phyloP scores from a whole-genome alignment of 1,140 invertebrate genomes.

The Octopus bimaculoides region DNA sequence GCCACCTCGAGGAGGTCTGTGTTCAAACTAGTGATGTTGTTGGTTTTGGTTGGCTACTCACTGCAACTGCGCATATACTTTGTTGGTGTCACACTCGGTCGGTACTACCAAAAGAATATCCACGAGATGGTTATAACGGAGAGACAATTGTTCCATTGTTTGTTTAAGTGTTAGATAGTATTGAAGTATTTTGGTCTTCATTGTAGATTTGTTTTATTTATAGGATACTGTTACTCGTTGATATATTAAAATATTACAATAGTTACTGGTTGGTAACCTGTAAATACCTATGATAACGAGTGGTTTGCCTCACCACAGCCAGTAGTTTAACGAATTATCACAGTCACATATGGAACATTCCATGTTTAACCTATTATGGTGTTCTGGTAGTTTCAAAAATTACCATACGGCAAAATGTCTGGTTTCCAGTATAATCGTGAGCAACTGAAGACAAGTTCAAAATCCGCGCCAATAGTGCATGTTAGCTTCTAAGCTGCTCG shows the following conservation, averaged over 20 bases:
- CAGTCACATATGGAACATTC: not conserved
- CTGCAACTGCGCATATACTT: not conserved
- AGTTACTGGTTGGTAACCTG: not conserved
- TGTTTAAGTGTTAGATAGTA: not conserved
- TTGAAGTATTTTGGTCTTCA: constrained; percentile 1
- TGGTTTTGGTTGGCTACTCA: not conserved
- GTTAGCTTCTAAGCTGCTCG: constrained; percentile 6
- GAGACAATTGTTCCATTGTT: constrained; percentile 1
- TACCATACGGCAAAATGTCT: not conserved
- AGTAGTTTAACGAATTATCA: constrained; percentile 4
- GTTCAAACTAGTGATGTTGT: not conserved
- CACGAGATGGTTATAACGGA: not conserved
- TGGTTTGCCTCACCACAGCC: not conserved
- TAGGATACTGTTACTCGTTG: constrained; percentile 3
- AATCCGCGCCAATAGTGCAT: not conserved
- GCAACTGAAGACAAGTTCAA: constrained; percentile 3
- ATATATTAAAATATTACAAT: not conserved
- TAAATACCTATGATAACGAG: constrained; percentile 4
- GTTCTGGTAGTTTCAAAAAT: not conserved
- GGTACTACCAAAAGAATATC: constrained; percentile 4
- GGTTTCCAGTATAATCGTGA: constrained; percentile 1
- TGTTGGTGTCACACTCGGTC: constrained; percentile 7
- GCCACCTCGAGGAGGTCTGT: constrained; percentile 6
- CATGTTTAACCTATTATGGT: not conserved
- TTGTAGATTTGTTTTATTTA: constrained; percentile 2